phyloP scores from a whole-genome alignment of 2,797 vertebrate genomes.

The Sebastiscus albofasciatus region DNA sequence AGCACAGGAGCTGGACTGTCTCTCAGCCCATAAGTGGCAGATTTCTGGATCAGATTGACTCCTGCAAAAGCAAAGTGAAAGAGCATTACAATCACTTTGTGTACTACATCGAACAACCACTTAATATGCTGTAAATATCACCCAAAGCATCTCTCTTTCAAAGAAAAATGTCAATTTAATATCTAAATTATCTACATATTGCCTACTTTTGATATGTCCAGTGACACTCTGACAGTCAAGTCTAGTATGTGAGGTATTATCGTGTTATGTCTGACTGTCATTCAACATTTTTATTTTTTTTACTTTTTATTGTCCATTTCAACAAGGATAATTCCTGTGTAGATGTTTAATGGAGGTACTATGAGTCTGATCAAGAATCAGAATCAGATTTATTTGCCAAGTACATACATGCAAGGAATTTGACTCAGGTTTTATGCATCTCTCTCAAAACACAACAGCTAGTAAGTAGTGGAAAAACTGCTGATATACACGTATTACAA shows the following conservation, averaged over 20 bases:
- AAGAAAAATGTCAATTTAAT: neutral
- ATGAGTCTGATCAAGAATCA: neutral
- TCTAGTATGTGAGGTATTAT: neutral
- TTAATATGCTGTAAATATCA: rapidly evolving
- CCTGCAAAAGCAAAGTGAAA: constrained; percentile 57
- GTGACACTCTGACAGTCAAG: neutral
- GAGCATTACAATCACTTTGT: neutral
- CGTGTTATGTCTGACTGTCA: neutral
- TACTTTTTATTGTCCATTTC: neutral
- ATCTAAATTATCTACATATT: neutral
- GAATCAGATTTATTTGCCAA: neutral
- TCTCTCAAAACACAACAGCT: no score
- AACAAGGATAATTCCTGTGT: neutral
- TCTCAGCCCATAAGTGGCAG: constrained; percentile 77
- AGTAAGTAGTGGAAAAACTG: neutral
- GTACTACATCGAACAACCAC: neutral
- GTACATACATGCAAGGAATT: no score
- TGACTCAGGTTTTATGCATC: no score
- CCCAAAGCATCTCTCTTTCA: neutral
- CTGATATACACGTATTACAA: neutral
- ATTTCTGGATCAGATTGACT: constrained; percentile 63
- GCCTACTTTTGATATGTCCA: neutral
- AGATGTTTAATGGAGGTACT: neutral
- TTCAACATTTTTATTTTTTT: no score
- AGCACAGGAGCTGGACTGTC: constrained; percentile 64